Base-by-base conservation (phyloP, 1,140 invertebrate species). In the Daktulosphaira vitifoliae region DNA sequence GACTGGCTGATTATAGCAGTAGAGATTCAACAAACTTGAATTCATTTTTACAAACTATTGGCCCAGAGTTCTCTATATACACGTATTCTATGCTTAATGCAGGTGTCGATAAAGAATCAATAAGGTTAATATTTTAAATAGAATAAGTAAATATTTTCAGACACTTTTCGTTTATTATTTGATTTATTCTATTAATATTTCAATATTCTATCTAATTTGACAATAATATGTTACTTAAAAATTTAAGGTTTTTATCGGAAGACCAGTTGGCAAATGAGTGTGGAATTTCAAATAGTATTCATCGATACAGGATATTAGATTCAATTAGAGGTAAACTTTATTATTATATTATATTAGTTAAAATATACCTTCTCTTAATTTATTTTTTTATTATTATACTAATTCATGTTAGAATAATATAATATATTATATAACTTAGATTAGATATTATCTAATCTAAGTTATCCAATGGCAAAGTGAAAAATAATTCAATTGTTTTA, bases 1-100 rank as follows among this genome's bases (percentile, higher is more conserved):
- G 91, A 74, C 91, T 96, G 81, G 92, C 96, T 6, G 96, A 99
- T 74, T 99, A 99, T 73, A 92, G 92, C 26, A 96, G 92, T 39
- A 85, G 89, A 71, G 96, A 99, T 73, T 83, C 88, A 2, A 87
- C 89, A 0, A 91, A 90, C 72, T 79, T 99, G 50, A 94, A 97
- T 73, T 85, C 85, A 51, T 96, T 97, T 75, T 78, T 99, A 2
- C 87, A 88, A 73, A 81, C 79, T 15, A 83, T 99, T 42, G 90
- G 88, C 8, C 82, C 85, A 7, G 94, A 98, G 73, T 95, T 96
- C 74, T 88, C 89, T 15, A 94, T 93, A 65, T 99, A 99, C 74
- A 97, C 95, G 0, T 99, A 99, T 74, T 85, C 87, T 54, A 93
- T 99, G 89, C 75, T 99, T 8, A 92, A 94, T 71, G 87, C 90